phyloP scores from a whole-genome alignment of 1,140 invertebrate species.

The Campodea augens region DNA sequence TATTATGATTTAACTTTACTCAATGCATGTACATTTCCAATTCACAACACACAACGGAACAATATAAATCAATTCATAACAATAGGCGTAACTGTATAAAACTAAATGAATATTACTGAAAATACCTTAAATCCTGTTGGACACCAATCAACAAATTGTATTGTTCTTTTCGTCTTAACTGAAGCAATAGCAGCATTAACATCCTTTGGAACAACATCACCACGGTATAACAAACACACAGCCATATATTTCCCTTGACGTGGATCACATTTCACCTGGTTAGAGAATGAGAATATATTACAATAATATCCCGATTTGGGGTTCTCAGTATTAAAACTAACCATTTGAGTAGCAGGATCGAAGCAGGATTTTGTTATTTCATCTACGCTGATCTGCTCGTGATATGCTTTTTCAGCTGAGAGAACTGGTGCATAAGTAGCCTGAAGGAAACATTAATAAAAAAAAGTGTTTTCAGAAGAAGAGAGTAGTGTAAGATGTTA shows the following conservation, averaged over 20 bases:
- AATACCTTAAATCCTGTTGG: no score
- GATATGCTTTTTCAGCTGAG: conserved; percentile 38
- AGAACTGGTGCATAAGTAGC: conserved; percentile 64
- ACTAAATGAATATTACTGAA: neutral
- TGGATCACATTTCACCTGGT: no score
- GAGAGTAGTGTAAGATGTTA: neutral
- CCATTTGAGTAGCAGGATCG: conserved; percentile 78
- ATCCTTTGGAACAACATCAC: no score
- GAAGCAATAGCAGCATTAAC: conserved; percentile 30
- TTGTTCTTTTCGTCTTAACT: no score
- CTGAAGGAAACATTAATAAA: neutral
- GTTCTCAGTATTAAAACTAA: conserved; percentile 75
- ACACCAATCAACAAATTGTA: no score
- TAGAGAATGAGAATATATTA: no score
- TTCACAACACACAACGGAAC: no score
- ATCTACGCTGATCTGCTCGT: conserved; percentile 36
- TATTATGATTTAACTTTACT: no score
- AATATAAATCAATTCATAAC: no score
- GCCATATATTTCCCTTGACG: neutral
- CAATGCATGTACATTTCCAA: no score
- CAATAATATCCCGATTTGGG: no score
- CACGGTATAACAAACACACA: neutral
- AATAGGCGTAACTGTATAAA: neutral
- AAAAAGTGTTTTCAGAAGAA: conserved; percentile 1
- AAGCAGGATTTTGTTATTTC: conserved; percentile 82